A percentile compares a stretch with the other conserved stretches of the same genome.
Evolutionary conservation across 2,113 vertebrate species (phyloP).

Genomic region (Copsychus sechellarum): DNA sequence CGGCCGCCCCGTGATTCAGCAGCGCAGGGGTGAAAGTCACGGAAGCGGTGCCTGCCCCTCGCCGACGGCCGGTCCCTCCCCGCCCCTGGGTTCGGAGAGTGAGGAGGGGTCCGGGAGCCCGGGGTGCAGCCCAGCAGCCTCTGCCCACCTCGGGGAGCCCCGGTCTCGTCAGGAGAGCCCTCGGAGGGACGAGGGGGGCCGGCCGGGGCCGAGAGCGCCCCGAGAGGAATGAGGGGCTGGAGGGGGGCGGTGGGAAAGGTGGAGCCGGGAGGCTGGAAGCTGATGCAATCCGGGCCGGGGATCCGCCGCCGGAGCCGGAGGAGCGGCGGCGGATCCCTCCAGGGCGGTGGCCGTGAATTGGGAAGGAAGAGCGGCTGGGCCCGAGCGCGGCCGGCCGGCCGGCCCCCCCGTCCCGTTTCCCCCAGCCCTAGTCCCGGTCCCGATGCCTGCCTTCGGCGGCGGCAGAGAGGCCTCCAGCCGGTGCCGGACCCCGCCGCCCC

Average conservation of each 20-base stretch:
- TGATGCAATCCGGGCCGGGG: slow-evolving; percentile 39
- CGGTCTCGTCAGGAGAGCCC: not conserved
- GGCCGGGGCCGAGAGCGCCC: not conserved
- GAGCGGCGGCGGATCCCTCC: not conserved
- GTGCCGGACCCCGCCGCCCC: not conserved
- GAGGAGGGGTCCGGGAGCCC: too few species aligned
- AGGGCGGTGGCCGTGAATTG: not conserved
- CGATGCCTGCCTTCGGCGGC: not conserved
- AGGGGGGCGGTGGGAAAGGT: not conserved
- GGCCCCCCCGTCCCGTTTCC: not conserved
- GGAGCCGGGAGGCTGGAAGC: slow-evolving; percentile 21
- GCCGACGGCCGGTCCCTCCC: not conserved
- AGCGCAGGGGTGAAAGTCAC: not conserved
- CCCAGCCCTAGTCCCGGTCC: not conserved
- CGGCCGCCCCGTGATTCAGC: slow-evolving; percentile 38
- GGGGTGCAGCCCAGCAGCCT: not conserved
- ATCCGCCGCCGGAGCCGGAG: not conserved
- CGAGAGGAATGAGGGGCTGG: not conserved
- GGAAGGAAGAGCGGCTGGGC: not conserved
- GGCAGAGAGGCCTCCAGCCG: not conserved
- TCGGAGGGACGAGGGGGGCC: not conserved
- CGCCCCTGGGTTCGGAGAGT: not conserved
- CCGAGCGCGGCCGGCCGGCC: not conserved
- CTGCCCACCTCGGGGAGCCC: not conserved
- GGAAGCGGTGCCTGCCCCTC: not conserved